Conservation (phyloP, 2,113 vertebrate genomes). For the Oreochromis aureus region DNA sequence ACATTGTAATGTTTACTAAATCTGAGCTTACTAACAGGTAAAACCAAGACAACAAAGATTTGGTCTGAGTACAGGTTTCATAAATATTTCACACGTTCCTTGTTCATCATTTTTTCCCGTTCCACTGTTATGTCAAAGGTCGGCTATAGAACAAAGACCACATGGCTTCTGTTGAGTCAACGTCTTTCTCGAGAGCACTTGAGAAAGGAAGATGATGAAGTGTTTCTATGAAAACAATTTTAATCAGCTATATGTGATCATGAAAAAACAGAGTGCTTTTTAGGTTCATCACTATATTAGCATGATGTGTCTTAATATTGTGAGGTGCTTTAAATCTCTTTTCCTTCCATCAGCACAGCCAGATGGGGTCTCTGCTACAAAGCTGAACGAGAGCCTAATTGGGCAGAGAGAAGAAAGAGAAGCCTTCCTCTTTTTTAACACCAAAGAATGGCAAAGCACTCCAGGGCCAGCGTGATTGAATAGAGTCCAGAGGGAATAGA, state of each 20-base stretch:
- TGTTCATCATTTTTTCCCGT: not conserved
- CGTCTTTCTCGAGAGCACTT: not conserved
- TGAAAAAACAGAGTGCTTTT: not conserved
- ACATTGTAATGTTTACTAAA: not conserved
- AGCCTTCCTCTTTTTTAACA: constrained; percentile 55
- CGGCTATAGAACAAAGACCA: not conserved
- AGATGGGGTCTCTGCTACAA: constrained; percentile 24
- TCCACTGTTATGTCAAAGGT: not conserved
- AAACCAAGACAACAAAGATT: not conserved
- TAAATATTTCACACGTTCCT: not conserved
- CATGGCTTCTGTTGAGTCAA: not conserved
- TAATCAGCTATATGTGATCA: not conserved
- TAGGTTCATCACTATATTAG: not conserved
- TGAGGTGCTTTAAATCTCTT: constrained; percentile 18
- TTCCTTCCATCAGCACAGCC: constrained; percentile 16
- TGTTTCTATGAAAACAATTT: not conserved
- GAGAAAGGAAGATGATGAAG: not conserved
- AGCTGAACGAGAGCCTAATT: constrained; percentile 66
- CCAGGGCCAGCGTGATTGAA: constrained; percentile 56
- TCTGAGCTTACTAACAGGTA: not conserved
- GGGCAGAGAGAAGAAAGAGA: constrained; percentile 58
- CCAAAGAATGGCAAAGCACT: constrained; percentile 62
- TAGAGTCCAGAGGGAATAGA: constrained; percentile 56
- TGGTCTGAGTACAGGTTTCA: not conserved
- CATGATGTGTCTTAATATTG: constrained; percentile 2